Percentiles rank a stretch among this genome's conserved stretches.
These are phyloP conservation scores for Tetranychus piercei DNA, from an alignment of 2,888 invertebrate genomes.

Conservation along the genomic window DNA sequence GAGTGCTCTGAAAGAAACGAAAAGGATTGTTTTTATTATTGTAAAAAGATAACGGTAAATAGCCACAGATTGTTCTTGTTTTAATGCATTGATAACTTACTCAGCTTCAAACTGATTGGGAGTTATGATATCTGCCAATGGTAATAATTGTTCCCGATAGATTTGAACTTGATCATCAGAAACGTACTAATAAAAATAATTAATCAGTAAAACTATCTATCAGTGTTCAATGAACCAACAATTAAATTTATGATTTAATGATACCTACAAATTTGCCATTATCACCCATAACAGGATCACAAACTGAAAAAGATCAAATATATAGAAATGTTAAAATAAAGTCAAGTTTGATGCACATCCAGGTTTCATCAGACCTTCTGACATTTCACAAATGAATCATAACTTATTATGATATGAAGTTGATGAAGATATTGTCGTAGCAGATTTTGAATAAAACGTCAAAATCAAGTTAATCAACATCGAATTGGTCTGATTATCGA, in stretches of 20 bases:
- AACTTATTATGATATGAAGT: no score
- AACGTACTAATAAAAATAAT: conserved; percentile 51
- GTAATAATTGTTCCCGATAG: conserved; percentile 63
- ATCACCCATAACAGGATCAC: conserved; percentile 97
- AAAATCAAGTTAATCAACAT: no score
- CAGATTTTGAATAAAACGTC: no score
- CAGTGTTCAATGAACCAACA: not conserved
- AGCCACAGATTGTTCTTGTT: no score
- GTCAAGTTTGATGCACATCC: no score
- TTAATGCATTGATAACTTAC: conserved; percentile 35
- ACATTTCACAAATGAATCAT: no score
- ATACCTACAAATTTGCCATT: conserved; percentile 49
- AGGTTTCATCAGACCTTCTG: no score
- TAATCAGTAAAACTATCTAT: not conserved
- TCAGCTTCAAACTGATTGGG: conserved; percentile 90
- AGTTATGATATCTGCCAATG: conserved; percentile 76
- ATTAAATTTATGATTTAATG: not conserved
- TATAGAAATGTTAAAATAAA: no score
- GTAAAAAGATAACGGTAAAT: not conserved
- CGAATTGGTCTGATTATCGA: no score
- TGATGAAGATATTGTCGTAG: no score
- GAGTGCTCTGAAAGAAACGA: conserved; percentile 42
- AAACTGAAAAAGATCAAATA: conserved; percentile 40
- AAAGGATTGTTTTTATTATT: not conserved
- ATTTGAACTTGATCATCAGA: conserved; percentile 68